Evolutionary conservation across 2,113 vertebrate genomes (phyloP).

Genomic region (Aspiorhynchus laticeps): DNA sequence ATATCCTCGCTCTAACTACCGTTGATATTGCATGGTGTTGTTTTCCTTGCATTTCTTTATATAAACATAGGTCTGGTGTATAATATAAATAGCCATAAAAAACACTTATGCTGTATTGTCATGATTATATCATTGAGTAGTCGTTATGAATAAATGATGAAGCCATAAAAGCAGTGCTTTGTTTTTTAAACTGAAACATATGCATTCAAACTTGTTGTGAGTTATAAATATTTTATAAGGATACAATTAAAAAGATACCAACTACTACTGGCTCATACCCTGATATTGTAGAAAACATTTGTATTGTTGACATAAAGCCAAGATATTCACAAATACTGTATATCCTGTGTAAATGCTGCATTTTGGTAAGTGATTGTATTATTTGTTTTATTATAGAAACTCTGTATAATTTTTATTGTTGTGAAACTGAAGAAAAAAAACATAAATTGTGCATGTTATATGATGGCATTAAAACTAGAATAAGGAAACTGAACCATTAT

Average conservation of each 20-base stretch:
- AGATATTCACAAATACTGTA: not conserved
- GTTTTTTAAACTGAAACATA: not conserved
- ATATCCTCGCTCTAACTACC: too few species aligned
- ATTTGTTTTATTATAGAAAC: not conserved
- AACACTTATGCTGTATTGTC: not conserved
- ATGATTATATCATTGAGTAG: not conserved
- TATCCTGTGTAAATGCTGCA: not conserved
- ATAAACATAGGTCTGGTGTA: not conserved
- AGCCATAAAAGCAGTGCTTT: not conserved
- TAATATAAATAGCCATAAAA: not conserved
- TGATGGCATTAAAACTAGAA: not conserved
- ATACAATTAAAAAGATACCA: not conserved
- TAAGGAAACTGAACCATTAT: not conserved
- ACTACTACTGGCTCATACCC: not conserved
- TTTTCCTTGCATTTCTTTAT: not conserved
- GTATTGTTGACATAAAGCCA: not conserved
- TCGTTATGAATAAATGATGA: conserved; percentile 15
- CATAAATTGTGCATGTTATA: not conserved
- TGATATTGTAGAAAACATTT: not conserved
- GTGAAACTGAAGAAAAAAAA: not conserved
- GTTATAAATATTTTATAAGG: conserved; percentile 9
- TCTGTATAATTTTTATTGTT: not conserved
- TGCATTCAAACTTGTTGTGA: not conserved
- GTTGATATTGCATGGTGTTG: not conserved
- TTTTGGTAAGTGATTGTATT: not conserved